Evolutionary conservation across 1,140 invertebrate genomes (phyloP), one percentile per base, ranked within the genome.

Genomic region (Hylaeus volcanicus): DNA sequence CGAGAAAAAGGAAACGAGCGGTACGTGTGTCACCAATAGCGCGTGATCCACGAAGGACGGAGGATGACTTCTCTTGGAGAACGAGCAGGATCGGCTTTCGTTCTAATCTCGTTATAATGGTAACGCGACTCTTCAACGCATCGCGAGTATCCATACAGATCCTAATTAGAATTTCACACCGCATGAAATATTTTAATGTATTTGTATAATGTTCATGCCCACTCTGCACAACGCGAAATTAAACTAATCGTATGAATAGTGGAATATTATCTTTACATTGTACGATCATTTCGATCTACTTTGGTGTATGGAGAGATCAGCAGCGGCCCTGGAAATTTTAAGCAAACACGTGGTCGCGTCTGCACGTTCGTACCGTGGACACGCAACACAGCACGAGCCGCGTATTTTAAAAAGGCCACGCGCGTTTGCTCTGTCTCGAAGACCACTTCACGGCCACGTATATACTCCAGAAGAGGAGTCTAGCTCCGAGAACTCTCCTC

Each of bases 401-500:
- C 43, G 72, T 74, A 83, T 61, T 71, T 82, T 86, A 84, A 87
- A 87, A 87, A 85, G 69, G 58, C 79, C 45, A 58, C 5, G 60
- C 43, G 64, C 72, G 82, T 88, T 88, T 88, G 85, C 70, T 82
- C 86, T 88, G 85, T 87, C 86, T 88, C 86, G 79, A 82, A 87
- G 74, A 74, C 76, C 85, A 84, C 85, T 88, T 87, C 51, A 86
- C 86, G 72, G 79, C 76, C 75, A 66, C 79, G 79, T 87, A 86
- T 77, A 86, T 65, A 81, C 63, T 66, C 85, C 84, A 86, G 85
- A 77, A 85, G 84, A 88, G 76, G 63, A 87, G 86, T 85, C 85
- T 85, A 87, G 79, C 86, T 88, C 86, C 70, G 76, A 87, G 86
- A 88, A 88, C 79, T 87, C 85, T 87, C 70, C 39, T 87, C 86